phyloP scores from a whole-genome alignment of 23 tunicate genomes.

The Botrylloides violaceus region DNA sequence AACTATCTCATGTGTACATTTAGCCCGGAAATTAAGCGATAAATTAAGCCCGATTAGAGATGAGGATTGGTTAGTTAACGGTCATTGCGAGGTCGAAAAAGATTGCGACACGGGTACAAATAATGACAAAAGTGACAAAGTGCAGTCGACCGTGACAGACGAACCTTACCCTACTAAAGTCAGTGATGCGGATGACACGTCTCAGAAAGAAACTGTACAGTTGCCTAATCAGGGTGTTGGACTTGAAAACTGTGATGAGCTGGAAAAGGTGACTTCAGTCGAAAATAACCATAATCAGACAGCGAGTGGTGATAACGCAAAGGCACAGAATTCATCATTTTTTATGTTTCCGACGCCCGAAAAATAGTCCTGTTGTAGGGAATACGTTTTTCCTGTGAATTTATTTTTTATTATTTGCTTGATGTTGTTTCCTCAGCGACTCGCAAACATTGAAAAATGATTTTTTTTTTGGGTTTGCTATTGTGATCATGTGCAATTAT shows the following conservation, averaged over 20 bases:
- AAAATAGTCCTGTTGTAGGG: background rate
- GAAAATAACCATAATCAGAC: no score
- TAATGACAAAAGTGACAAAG: background rate
- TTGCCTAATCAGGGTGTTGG: no score
- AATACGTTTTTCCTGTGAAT: no score
- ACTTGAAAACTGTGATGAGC: no score
- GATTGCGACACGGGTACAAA: background rate
- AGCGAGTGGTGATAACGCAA: background rate
- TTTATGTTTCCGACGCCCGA: background rate
- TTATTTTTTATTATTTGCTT: background rate
- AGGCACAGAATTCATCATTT: background rate
- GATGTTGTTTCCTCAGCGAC: background rate
- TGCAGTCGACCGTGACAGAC: no score
- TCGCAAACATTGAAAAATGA: background rate
- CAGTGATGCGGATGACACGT: no score
- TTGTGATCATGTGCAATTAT: background rate
- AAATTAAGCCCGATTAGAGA: constrained; percentile 2
- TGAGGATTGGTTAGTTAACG: constrained; percentile 17
- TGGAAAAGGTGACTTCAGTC: no score
- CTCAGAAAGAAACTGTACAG: no score
- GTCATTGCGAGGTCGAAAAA: constrained; percentile 5
- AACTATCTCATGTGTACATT: background rate
- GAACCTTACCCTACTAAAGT: background rate
- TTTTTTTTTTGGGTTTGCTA: background rate
- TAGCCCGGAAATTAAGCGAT: background rate